Evolutionary conservation across 2,888 invertebrate genomes (phyloP).

Genomic region (Hoplodrina blanda): DNA sequence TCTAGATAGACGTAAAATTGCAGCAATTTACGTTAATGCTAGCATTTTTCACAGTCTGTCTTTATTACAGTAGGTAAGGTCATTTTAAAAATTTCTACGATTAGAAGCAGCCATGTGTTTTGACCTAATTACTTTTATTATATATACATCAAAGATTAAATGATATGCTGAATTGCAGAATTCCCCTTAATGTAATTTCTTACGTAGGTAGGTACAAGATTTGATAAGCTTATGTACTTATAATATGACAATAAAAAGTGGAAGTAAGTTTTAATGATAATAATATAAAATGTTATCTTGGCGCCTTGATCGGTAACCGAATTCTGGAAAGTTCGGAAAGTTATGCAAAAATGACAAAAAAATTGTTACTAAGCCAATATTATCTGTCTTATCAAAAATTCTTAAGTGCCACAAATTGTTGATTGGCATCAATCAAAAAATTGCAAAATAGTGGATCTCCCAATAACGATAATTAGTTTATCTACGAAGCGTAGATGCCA

Average conservation of each 20-base stretch:
- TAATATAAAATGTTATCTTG: conserved; percentile 19
- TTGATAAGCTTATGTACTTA: conserved; percentile 19
- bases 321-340: conserved; percentile 18
- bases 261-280: conserved; percentile 18
- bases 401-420: not conserved
- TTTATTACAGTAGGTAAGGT: not conserved
- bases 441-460: not conserved
- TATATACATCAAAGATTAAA: conserved; percentile 11
- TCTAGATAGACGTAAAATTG: conserved; percentile 35
- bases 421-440: not conserved
- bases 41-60: conserved; percentile 7
- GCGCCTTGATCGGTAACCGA: conserved; percentile 20
- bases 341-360: not conserved
- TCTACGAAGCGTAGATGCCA: not conserved
- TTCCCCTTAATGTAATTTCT: conserved; percentile 5
- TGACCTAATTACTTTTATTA: conserved; percentile 18
- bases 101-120: not conserved
- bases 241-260: conserved; percentile 31
- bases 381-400: not conserved
- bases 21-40: conserved; percentile 42
- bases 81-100: not conserved
- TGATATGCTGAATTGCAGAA: conserved; percentile 15
- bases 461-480: not conserved
- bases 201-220: not conserved
- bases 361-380: not conserved